A percentile compares a stretch with the other conserved stretches of the same genome.
Evolutionary conservation across 1,140 invertebrate genomes (phyloP).

Genomic region (Trachymyrmex cornetzi): DNA sequence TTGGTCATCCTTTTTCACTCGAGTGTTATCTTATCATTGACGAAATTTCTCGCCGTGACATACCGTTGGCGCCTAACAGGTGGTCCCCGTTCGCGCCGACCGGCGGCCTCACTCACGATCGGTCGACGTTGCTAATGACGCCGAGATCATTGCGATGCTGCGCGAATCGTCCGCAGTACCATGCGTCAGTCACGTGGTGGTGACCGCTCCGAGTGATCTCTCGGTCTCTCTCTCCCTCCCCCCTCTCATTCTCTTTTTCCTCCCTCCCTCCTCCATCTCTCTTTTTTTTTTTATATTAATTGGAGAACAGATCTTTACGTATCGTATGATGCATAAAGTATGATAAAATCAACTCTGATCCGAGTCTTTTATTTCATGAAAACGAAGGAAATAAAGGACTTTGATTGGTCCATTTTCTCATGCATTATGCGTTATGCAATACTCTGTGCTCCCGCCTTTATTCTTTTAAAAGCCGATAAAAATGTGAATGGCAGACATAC

Average conservation of each 20-base stretch:
- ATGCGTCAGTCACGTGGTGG: constrained; percentile 80
- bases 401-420: too few species aligned
- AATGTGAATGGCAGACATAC: background rate
- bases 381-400: too few species aligned
- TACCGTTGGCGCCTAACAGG: constrained; percentile 49
- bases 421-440: too few species aligned
- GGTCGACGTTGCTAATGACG: constrained; percentile 27
- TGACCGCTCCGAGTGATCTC: constrained; percentile 20
- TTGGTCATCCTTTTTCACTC: constrained; percentile 48
- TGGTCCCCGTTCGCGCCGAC: constrained; percentile 29
- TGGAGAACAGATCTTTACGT: too few species aligned
- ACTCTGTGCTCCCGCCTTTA: too few species aligned
- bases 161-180: constrained; percentile 47
- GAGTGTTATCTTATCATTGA: constrained; percentile 51
- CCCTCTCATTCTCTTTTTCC: background rate
- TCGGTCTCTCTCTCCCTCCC: background rate
- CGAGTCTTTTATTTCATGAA: too few species aligned
- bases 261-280: background rate
- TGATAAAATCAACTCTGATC: too few species aligned
- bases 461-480: background rate
- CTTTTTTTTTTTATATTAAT: background rate
- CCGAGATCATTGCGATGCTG: constrained; percentile 8
- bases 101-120: background rate
- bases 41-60: constrained; percentile 26
- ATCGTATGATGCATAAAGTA: too few species aligned